Evolutionary conservation across 2,888 invertebrate genomes (phyloP).

Genomic region (Venusia cambrica): DNA sequence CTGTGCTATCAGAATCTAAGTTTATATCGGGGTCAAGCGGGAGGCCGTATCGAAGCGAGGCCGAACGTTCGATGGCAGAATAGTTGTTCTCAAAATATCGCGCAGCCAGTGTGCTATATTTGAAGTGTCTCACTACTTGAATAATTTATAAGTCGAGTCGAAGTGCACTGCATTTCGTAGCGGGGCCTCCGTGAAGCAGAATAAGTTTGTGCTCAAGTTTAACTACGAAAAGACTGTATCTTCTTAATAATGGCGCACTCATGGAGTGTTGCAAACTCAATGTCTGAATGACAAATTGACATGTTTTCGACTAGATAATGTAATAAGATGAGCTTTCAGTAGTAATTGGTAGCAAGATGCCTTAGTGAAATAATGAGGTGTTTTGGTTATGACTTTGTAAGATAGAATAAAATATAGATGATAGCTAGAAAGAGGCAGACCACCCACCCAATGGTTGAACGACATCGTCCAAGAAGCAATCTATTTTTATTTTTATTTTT

Average conservation of each 20-base stretch:
- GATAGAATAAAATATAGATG: too few relatives aligned
- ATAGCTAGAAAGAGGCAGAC: too few relatives aligned
- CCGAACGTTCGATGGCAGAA: conserved; percentile 35
- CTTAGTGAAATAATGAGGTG: too few relatives aligned
- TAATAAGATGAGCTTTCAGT: conserved; percentile 11
- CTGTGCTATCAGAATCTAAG: conserved; percentile 29
- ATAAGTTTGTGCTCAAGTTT: conserved; percentile 49
- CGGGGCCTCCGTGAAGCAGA: conserved; percentile 50
- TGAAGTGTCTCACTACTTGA: conserved; percentile 76
- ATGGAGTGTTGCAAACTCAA: conserved; percentile 16
- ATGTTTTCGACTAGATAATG: conserved; percentile 10
- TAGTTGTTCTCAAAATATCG: conserved; percentile 69
- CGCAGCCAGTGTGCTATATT: conserved; percentile 67
- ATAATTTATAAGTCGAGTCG: conserved; percentile 75
- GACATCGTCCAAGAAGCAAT: too few relatives aligned
- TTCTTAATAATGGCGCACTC: conserved; percentile 21
- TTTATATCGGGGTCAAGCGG: conserved; percentile 50
- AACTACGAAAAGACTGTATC: conserved; percentile 35
- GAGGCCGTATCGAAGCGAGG: conserved; percentile 33
- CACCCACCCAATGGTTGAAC: too few relatives aligned
- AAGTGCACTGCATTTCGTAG: conserved; percentile 67
- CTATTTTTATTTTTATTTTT: too few relatives aligned
- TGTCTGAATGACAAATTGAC: conserved; percentile 16
- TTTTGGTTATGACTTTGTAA: too few relatives aligned
- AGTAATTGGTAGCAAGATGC: too few relatives aligned